Percentiles rank a stretch among this genome's conserved stretches.
Evolutionary conservation across 2,888 invertebrate genomes (phyloP).

Genomic region (Leptothorax acervorum): DNA sequence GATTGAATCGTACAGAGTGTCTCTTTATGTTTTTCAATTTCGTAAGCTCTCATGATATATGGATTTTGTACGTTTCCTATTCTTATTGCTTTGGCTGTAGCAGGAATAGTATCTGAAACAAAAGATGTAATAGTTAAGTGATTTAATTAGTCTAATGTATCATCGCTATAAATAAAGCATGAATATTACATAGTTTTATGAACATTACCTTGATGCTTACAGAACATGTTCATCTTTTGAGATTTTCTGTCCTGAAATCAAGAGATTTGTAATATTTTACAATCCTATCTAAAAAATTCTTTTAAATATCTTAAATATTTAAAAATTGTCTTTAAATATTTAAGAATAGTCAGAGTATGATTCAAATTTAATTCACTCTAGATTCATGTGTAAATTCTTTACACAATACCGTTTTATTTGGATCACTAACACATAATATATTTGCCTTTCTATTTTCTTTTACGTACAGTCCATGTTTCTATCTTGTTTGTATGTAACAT

Average conservation of each 20-base stretch:
- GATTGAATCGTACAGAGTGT: not conserved
- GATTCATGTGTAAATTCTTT: not conserved
- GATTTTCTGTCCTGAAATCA: not conserved
- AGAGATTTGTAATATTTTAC: not conserved
- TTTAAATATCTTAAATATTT: not conserved
- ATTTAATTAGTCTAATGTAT: not conserved
- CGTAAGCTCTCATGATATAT: constrained; percentile 9
- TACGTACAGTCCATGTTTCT: not conserved
- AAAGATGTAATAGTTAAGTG: not conserved
- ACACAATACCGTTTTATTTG: not conserved
- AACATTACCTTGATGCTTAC: constrained; percentile 15
- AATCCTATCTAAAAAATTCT: not conserved
- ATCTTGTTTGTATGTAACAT: not conserved
- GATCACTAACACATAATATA: not conserved
- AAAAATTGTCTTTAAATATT: not conserved
- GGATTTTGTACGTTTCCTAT: constrained; percentile 5
- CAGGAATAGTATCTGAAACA: constrained; percentile 22
- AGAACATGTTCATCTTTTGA: not conserved
- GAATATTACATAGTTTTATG: not conserved
- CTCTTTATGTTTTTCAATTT: not conserved
- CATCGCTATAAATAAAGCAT: not conserved
- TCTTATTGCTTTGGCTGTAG: constrained; percentile 5
- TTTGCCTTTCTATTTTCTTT: not conserved
- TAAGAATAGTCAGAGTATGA: not conserved
- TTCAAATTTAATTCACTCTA: not conserved